Evolutionary conservation across 2,888 invertebrate species (phyloP).

Genomic region (Xestia xanthographa): DNA sequence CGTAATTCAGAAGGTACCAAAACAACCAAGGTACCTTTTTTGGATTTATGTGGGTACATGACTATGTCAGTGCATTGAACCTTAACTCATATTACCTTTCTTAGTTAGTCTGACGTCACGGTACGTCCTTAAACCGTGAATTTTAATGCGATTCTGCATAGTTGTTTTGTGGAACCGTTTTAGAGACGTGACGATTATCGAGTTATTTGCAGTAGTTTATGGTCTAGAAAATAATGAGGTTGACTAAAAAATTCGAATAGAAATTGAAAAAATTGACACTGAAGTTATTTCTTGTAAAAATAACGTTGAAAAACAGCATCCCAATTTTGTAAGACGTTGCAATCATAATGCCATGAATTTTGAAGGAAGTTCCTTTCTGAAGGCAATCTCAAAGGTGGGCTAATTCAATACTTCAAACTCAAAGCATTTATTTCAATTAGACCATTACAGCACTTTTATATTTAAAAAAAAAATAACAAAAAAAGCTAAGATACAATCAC

Average conservation of each 20-base stretch:
- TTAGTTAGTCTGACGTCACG: constrained; percentile 54
- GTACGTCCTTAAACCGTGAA: constrained; percentile 28
- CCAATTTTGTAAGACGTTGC: neutral
- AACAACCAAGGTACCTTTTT: constrained; percentile 16
- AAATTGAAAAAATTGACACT: neutral
- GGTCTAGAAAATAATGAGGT: neutral
- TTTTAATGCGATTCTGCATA: constrained; percentile 25
- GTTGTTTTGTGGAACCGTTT: constrained; percentile 3
- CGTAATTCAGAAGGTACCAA: constrained; percentile 27
- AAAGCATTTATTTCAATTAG: no score
- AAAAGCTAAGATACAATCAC: no score
- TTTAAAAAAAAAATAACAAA: no score
- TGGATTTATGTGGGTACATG: constrained; percentile 28
- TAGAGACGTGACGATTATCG: constrained; percentile 28
- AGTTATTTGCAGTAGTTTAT: neutral
- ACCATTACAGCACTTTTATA: no score
- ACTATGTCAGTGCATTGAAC: constrained; percentile 43
- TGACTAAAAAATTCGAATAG: neutral
- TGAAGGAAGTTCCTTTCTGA: neutral
- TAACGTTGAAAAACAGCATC: neutral
- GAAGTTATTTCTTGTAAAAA: neutral
- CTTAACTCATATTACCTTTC: constrained; percentile 27
- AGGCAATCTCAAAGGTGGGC: neutral
- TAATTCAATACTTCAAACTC: no score
- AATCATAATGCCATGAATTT: neutral